Evolutionary conservation across 2,113 vertebrate species (phyloP).

Genomic region (Phalacrocorax pelagicus): DNA sequence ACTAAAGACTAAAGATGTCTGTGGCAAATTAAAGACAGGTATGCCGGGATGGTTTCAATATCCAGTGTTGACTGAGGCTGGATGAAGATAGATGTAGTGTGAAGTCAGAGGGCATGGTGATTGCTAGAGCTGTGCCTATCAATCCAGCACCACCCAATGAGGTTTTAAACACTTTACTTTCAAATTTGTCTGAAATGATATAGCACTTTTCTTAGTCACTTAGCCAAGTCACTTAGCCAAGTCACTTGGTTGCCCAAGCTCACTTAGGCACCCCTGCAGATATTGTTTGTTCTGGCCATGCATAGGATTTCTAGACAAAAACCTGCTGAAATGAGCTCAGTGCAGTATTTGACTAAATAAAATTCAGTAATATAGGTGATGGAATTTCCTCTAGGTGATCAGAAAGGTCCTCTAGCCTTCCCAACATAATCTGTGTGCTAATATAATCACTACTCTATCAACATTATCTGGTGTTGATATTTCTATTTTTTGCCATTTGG

Average conservation of each 20-base stretch:
- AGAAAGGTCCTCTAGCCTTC: not conserved
- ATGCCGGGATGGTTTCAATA: not conserved
- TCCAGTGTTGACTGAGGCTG: not conserved
- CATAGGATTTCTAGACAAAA: not conserved
- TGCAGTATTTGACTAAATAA: not conserved
- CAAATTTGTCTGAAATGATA: not conserved
- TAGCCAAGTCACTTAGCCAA: too few species aligned
- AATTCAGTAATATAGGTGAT: not conserved
- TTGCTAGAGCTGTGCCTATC: not conserved
- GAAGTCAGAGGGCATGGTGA: not conserved
- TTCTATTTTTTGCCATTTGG: not conserved
- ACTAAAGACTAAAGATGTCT: not conserved
- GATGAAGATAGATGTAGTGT: not conserved
- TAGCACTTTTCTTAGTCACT: not conserved
- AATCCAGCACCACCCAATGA: not conserved
- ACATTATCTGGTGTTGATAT: not conserved
- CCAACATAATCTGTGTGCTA: not conserved
- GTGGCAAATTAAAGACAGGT: slow-evolving; percentile 12
- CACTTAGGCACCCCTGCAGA: not conserved
- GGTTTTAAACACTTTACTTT: not conserved
- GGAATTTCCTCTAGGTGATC: not conserved
- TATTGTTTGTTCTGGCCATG: not conserved
- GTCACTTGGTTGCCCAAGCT: not conserved
- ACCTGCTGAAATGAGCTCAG: not conserved
- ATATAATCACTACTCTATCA: not conserved